Conservation (phyloP, 2,888 invertebrate species). For the Thecocarcelia acutangulata region DNA sequence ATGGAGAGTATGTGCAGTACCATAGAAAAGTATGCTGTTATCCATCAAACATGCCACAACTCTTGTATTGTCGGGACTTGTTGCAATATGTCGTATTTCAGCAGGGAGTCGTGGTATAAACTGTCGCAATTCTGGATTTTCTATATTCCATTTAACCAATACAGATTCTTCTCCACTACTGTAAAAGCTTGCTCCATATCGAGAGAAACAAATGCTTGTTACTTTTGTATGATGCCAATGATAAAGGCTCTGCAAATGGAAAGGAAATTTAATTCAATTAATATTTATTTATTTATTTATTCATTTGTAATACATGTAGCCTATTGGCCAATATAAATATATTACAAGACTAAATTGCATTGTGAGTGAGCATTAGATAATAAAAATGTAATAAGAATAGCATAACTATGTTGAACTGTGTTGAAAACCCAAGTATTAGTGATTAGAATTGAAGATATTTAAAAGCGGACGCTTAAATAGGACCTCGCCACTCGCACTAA, state of each 20-base stretch:
- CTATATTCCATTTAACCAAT: slow-evolving; percentile 88
- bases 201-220: slow-evolving; percentile 85
- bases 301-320: neutral
- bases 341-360: too few relatives aligned
- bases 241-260: slow-evolving; percentile 81
- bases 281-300: neutral
- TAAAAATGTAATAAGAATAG: too few relatives aligned
- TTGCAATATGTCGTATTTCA: slow-evolving; percentile 85
- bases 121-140: slow-evolving; percentile 81
- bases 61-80: slow-evolving; percentile 85
- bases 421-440: too few relatives aligned
- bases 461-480: too few relatives aligned
- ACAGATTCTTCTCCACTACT: slow-evolving; percentile 91
- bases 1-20: slow-evolving; percentile 82
- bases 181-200: slow-evolving; percentile 85
- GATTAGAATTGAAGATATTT: too few relatives aligned
- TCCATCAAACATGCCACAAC: slow-evolving; percentile 87
- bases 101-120: slow-evolving; percentile 88
- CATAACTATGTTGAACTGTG: too few relatives aligned
- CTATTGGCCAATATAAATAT: too few relatives aligned
- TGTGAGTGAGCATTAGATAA: too few relatives aligned
- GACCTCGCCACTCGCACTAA: too few relatives aligned
- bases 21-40: slow-evolving; percentile 85
- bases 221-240: slow-evolving; percentile 91
- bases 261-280: neutral